These are phyloP conservation scores for Gymnobelideus leadbeateri DNA, from an alignment of 2,113 vertebrate genomes.

Conservation along the genomic window DNA sequence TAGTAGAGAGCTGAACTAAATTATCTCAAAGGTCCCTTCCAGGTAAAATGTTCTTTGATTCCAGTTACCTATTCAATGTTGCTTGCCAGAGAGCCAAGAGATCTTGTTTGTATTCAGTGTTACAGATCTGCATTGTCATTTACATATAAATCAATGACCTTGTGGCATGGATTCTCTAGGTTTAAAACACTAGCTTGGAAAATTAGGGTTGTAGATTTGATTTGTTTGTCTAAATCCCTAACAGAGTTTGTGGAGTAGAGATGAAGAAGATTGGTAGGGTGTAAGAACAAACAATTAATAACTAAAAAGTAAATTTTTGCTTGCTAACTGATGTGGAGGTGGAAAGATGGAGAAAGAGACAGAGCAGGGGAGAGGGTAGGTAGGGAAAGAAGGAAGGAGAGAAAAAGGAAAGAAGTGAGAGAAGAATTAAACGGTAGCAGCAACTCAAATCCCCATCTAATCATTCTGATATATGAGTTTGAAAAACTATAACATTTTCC, in stretches of 20 bases:
- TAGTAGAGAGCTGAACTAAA: background rate
- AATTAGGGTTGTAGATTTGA: background rate
- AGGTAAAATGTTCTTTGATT: background rate
- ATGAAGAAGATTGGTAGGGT: background rate
- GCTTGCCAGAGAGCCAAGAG: background rate
- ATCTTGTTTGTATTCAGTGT: background rate
- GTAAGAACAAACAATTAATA: background rate
- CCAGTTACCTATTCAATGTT: background rate
- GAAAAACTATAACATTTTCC: background rate
- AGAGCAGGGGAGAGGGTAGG: no score
- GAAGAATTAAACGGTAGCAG: background rate
- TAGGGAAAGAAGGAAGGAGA: no score
- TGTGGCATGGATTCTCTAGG: background rate
- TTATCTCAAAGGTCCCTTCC: background rate
- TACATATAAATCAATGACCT: background rate
- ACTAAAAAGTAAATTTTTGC: background rate
- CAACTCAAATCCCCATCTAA: background rate
- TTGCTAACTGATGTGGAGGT: background rate
- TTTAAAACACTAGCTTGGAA: background rate
- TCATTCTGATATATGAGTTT: conserved; percentile 6
- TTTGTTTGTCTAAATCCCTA: background rate
- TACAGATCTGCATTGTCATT: background rate
- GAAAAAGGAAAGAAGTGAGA: background rate
- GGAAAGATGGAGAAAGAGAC: background rate
- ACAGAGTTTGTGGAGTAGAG: background rate